Evolutionary conservation across 2,113 vertebrate species (phyloP).

Genomic region (Hyaena hyaena): DNA sequence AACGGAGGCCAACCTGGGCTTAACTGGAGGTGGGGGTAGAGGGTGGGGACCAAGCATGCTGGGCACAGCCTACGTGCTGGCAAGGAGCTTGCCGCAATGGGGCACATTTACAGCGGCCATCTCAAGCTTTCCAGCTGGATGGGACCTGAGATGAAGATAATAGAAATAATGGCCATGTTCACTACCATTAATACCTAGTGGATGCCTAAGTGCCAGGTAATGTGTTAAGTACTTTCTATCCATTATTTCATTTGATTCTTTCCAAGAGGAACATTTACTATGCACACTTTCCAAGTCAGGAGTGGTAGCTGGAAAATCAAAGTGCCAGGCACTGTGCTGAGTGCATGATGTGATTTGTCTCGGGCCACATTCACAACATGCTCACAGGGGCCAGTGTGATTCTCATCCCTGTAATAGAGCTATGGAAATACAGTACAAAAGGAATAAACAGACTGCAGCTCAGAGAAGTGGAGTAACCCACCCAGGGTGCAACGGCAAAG

Average conservation of each 20-base stretch:
- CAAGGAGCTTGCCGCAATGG: fast-evolving
- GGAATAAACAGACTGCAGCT: not conserved
- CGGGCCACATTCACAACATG: not conserved
- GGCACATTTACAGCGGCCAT: not conserved
- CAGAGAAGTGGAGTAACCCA: not conserved
- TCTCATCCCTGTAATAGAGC: not conserved
- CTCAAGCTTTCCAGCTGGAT: not conserved
- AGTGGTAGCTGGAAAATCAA: not conserved
- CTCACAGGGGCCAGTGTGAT: not conserved
- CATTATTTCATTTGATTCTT: not conserved
- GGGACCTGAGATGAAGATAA: not conserved
- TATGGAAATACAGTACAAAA: not conserved
- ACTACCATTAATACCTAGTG: not conserved
- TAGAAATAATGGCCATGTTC: not conserved
- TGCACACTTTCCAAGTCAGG: not conserved
- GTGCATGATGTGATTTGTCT: fast-evolving
- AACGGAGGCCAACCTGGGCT: slow-evolving; percentile 54
- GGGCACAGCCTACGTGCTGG: not conserved
- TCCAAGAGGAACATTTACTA: not conserved
- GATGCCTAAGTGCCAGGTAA: not conserved
- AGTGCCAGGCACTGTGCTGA: not conserved
- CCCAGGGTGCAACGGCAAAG: not conserved
- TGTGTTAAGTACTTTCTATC: not conserved
- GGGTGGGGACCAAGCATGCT: not conserved
- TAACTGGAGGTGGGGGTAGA: not conserved